A percentile compares a stretch with the other conserved stretches of the same genome.
These are phyloP conservation scores for Tipula unca DNA, from an alignment of 2,888 invertebrate species.

Conservation along the genomic window DNA sequence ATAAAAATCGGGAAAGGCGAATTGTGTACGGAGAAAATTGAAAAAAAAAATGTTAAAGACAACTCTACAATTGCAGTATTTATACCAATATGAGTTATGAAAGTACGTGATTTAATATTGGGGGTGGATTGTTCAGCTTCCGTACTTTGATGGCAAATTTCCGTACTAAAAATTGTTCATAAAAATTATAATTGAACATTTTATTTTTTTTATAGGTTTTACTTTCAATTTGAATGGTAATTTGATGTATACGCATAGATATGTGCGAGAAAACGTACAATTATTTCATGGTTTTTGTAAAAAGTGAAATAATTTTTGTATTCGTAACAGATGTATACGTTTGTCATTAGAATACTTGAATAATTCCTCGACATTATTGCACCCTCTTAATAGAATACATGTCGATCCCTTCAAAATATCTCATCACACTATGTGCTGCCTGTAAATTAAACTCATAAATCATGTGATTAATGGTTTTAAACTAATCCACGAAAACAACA, in stretches of 20 bases:
- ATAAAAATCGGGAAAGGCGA: neutral
- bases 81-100: neutral
- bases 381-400: neutral
- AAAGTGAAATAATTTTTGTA: neutral
- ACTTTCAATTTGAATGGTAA: neutral
- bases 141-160: neutral
- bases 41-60: neutral
- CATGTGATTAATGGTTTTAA: neutral
- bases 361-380: neutral
- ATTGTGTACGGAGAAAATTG: neutral
- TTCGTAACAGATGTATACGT: neutral
- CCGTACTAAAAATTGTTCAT: too few relatives aligned
- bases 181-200: neutral
- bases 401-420: neutral
- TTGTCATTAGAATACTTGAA: neutral
- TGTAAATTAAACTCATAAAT: neutral
- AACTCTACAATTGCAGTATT: neutral
- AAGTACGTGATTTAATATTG: neutral
- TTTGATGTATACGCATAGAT: neutral
- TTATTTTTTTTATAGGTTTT: neutral
- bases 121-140: neutral
- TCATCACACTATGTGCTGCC: neutral
- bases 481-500: neutral
- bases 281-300: too few relatives aligned
- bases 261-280: neutral